Conservation (phyloP, 2,797 vertebrate genomes). For the Karalla daura region DNA sequence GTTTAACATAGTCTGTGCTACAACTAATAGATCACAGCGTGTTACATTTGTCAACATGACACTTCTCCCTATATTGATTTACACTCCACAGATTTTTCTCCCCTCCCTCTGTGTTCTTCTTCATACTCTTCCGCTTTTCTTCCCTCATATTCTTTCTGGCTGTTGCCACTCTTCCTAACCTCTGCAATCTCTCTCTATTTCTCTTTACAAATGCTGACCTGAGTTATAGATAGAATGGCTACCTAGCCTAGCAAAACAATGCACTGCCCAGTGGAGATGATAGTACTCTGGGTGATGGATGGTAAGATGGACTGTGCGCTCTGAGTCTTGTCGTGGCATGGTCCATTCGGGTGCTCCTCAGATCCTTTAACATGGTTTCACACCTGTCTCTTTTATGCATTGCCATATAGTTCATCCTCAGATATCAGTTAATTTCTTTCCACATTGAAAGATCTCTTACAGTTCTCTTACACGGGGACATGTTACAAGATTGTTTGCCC, state of each 20-base stretch:
- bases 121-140: conserved; percentile 24
- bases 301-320: conserved; percentile 44
- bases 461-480: too few species aligned
- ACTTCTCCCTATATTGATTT: conserved; percentile 84
- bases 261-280: conserved; percentile 45
- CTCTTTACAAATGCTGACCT: conserved; percentile 35
- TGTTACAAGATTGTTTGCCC: too few species aligned
- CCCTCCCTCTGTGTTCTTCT: conserved; percentile 40
- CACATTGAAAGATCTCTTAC: too few species aligned
- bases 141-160: conserved; percentile 22
- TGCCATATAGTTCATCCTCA: too few species aligned
- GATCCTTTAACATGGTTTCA: neutral
- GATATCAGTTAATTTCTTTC: too few species aligned
- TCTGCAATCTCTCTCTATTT: conserved; percentile 18
- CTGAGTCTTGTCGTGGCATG: conserved; percentile 22
- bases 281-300: conserved; percentile 60
- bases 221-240: neutral
- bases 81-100: conserved; percentile 76
- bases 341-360: neutral
- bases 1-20: conserved; percentile 82
- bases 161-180: conserved; percentile 30
- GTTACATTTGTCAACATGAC: conserved; percentile 85
- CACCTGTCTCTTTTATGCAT: neutral
- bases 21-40: conserved; percentile 81
- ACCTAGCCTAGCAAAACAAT: conserved; percentile 48